phyloP scores from a whole-genome alignment of 2,797 vertebrate genomes.

The Chaenodraco wilsoni region DNA sequence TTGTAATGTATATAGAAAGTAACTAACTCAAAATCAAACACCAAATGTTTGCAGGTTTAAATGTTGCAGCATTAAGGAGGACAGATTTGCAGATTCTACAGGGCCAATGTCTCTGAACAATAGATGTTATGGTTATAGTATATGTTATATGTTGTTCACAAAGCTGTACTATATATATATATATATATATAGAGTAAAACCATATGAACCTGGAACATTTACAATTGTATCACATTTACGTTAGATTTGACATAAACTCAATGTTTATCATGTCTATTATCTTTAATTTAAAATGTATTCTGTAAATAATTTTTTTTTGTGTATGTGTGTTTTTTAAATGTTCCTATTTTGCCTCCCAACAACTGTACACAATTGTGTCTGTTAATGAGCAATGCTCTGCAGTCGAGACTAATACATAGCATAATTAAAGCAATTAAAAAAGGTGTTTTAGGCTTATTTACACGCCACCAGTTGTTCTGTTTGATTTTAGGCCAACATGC shows the following conservation, averaged over 20 bases:
- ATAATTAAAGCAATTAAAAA: neutral
- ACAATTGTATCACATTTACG: neutral
- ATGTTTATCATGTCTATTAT: neutral
- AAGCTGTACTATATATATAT: neutral
- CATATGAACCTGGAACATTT: neutral
- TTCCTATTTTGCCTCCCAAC: constrained; percentile 3
- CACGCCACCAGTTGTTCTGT: neutral
- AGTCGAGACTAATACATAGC: neutral
- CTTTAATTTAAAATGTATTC: neutral
- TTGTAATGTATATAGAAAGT: neutral
- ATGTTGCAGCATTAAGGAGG: neutral
- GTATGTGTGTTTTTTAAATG: neutral
- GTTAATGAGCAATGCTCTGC: neutral
- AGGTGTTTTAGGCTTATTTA: neutral
- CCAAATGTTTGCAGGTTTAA: neutral
- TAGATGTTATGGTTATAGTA: no score
- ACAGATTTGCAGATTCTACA: neutral
- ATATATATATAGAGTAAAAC: neutral
- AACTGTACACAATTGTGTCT: neutral
- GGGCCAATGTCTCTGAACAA: no score
- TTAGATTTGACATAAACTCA: neutral
- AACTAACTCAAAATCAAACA: neutral
- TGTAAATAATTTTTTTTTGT: neutral
- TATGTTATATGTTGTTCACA: no score
- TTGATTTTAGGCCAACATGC: neutral